Conservation (phyloP, 2,888 invertebrate species). For the Pyrochroa serraticornis region DNA sequence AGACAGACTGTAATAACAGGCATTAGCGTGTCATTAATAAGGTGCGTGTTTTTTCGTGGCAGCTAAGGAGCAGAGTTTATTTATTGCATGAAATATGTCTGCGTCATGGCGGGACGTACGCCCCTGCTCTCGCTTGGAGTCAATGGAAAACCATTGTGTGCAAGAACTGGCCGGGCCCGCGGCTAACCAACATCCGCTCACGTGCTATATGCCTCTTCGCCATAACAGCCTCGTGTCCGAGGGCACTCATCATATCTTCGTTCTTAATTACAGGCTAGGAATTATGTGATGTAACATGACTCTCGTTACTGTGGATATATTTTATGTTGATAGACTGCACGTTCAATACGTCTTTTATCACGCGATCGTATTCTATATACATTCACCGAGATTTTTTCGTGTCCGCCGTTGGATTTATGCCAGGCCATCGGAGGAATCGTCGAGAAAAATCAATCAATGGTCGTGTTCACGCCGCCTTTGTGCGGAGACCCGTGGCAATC, state of each 20-base stretch:
- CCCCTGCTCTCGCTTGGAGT: constrained; percentile 34
- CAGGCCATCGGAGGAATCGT: background rate
- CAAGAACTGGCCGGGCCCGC: constrained; percentile 30
- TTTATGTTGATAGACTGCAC: constrained; percentile 51
- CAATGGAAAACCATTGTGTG: constrained; percentile 30
- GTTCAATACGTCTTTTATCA: constrained; percentile 33
- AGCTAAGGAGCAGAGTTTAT: constrained; percentile 40
- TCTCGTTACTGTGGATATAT: constrained; percentile 49
- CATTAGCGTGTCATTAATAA: constrained; percentile 44
- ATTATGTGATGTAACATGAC: constrained; percentile 53
- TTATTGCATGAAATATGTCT: constrained; percentile 38
- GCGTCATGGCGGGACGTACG: constrained; percentile 37
- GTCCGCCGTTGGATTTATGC: background rate
- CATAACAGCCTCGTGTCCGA: constrained; percentile 35
- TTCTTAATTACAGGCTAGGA: constrained; percentile 53
- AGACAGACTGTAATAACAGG: constrained; percentile 37
- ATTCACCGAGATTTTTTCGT: background rate
- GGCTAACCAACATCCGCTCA: constrained; percentile 47
- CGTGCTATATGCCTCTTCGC: constrained; percentile 46
- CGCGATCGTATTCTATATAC: constrained; percentile 23
- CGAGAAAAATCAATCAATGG: constrained; percentile 25
- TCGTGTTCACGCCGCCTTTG: constrained; percentile 21
- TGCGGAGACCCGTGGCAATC: constrained; percentile 18
- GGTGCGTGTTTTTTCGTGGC: constrained; percentile 33
- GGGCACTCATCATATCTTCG: constrained; percentile 42